These are phyloP conservation scores for Stramonita haemastoma DNA, from an alignment of 2,888 invertebrate genomes.

Conservation along the genomic window DNA sequence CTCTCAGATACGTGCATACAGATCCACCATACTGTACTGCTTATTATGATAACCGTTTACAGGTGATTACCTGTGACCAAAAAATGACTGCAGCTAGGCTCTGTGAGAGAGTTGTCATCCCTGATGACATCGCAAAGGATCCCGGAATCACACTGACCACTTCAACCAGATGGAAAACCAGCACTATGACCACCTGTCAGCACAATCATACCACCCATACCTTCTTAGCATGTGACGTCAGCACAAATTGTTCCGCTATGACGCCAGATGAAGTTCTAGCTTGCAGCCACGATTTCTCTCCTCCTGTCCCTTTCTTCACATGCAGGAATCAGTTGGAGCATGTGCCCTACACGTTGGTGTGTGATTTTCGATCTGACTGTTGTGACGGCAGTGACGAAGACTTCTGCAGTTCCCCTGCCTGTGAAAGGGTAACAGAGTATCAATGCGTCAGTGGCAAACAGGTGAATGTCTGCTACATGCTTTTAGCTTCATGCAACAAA, in stretches of 20 bases:
- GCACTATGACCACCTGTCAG: neutral
- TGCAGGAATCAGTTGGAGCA: conserved; percentile 10
- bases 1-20: neutral
- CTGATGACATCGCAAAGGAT: neutral
- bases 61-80: neutral
- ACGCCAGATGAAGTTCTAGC: neutral
- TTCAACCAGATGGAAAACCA: neutral
- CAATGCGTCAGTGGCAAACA: neutral
- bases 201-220: neutral
- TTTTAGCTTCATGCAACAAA: too few species aligned
- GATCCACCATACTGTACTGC: neutral
- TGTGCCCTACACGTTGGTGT: conserved; percentile 24
- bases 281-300: neutral
- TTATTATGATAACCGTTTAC: neutral
- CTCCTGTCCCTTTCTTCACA: conserved; percentile 9
- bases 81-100: neutral
- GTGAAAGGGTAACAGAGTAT: neutral
- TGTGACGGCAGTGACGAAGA: conserved; percentile 34
- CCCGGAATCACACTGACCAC: neutral
- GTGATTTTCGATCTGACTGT: conserved; percentile 23
- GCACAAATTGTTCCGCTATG: neutral
- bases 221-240: conserved; percentile 26
- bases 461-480: neutral
- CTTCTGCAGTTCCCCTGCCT: conserved; percentile 15
- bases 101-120: neutral